Conservation (phyloP, 2,113 vertebrate species). For the Onychorhynchus coronatus region DNA sequence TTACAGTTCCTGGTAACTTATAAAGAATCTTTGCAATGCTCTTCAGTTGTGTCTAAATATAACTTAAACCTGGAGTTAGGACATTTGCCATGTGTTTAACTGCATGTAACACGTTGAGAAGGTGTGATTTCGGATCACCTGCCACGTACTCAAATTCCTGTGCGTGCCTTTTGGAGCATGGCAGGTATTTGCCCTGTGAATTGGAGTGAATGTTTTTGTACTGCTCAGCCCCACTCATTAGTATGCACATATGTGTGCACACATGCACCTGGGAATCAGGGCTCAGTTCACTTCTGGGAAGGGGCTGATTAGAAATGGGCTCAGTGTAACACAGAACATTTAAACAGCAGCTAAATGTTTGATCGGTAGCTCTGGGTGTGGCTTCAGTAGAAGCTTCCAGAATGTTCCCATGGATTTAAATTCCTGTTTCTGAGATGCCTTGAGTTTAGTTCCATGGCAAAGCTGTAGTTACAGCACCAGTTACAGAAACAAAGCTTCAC, state of each 20-base stretch:
- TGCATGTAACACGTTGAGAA: background rate
- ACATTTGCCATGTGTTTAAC: rapidly evolving
- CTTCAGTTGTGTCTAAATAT: background rate
- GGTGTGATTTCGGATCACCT: background rate
- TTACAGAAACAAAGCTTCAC: background rate
- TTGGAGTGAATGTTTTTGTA: background rate
- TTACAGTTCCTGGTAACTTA: background rate
- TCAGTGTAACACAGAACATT: background rate
- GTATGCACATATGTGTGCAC: rapidly evolving
- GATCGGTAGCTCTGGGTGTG: rapidly evolving
- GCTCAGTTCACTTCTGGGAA: background rate
- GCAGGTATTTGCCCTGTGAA: background rate
- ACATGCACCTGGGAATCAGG: rapidly evolving
- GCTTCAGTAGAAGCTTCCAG: background rate
- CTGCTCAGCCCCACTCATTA: background rate
- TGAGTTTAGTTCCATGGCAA: background rate
- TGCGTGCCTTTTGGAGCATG: background rate
- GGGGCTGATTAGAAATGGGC: background rate
- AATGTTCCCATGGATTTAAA: background rate
- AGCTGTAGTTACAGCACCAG: background rate
- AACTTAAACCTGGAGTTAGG: background rate
- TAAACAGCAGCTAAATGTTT: background rate
- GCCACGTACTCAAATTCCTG: rapidly evolving
- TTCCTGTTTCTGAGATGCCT: background rate
- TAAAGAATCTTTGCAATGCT: background rate